phyloP scores from a whole-genome alignment of 1,140 invertebrate species.

The Heliconius eleuchia region DNA sequence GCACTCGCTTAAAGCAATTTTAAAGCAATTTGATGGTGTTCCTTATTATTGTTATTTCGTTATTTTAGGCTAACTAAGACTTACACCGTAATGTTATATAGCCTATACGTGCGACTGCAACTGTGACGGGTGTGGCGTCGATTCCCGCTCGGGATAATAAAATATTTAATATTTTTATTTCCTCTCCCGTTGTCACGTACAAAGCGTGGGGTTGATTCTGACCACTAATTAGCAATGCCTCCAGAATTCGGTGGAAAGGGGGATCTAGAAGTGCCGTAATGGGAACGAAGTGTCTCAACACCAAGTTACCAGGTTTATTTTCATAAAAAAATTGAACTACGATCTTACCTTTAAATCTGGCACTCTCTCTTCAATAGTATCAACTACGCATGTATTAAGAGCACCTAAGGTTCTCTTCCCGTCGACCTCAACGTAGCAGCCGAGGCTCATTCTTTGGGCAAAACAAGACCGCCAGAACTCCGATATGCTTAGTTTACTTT shows the following conservation, averaged over 20 bases:
- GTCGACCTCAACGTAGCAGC: conserved; percentile 51
- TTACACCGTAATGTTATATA: too few relatives aligned
- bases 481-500: conserved; percentile 44
- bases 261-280: background rate
- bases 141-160: background rate
- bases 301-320: background rate
- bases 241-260: background rate
- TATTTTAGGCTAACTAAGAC: too few relatives aligned
- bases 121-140: background rate
- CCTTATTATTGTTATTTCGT: too few relatives aligned
- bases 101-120: too few relatives aligned
- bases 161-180: background rate
- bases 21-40: too few relatives aligned
- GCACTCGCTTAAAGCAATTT: too few relatives aligned
- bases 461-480: conserved; percentile 53
- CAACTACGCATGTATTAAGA: conserved; percentile 53
- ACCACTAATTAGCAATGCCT: background rate
- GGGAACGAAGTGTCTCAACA: background rate
- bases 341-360: conserved; percentile 39
- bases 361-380: conserved; percentile 35
- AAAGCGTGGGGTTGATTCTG: background rate
- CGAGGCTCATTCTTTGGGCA: conserved; percentile 50
- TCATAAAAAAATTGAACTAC: background rate
- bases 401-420: conserved; percentile 51
- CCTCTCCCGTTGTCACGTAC: background rate